Base-by-base conservation (phyloP, 2,888 invertebrate genomes). In the Dusona sp. region DNA sequence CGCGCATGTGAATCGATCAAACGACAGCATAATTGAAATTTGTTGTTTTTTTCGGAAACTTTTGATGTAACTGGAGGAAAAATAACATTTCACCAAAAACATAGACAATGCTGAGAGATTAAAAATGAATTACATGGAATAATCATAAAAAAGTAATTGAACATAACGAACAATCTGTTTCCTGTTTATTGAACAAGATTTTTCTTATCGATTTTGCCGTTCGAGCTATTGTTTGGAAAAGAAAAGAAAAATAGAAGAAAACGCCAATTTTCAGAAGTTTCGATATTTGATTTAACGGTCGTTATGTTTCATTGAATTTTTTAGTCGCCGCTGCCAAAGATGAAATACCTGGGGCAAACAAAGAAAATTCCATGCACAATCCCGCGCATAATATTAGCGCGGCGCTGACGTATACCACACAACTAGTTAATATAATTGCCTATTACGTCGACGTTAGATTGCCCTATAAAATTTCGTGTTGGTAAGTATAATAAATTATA, bases 391-490 rank as follows among this genome's bases (percentile, higher is more conserved):
- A 96, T 88, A 97, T 97, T 89, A 96, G 96, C 93, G 98, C 97
- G 88, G 98, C 98, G 78, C 96, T 99, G 65, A 97, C 97, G 64
- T 98, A 98, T 93, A 97, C 97, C 61, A 97, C 98, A 83, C 99
- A 99, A 95, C 95, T 99, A 89, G 96, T 97, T 68, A 96, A 97
- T 92, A 95, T 98, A 89, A 95, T 98, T 88, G 97, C 98, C 73
- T 98, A 97, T 95, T 97, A 97, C 93, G 95, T 98, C 87, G 97
- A 98, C 94, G 96, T 97, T 79, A 95, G 97, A 88, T 95, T 98
- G 92, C 98, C 98, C 54, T 96, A 97, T 90, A 96, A 96, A 94
- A 94, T 97, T 90, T 95, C 95, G 79, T 97, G 96, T 92, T 96
- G 96, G 96, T 96, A 92, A 90, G 61, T 13, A 42, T 22, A 29